Evolutionary conservation across 2,888 invertebrate genomes (phyloP).

Genomic region (Agrotis exclamationis): DNA sequence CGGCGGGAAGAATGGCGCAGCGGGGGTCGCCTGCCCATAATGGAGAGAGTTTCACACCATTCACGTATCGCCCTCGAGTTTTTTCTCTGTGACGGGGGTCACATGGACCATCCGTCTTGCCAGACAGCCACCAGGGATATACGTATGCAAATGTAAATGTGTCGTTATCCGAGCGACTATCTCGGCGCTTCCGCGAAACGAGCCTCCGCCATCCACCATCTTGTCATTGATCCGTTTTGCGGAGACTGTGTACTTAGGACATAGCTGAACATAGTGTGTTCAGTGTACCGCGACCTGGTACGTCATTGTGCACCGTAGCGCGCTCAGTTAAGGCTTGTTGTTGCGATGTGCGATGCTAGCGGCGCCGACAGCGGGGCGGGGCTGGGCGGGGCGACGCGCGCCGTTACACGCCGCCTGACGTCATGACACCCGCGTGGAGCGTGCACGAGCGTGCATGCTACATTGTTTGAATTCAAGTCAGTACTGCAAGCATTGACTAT

Average conservation of each 20-base stretch:
- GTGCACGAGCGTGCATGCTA: constrained; percentile 40
- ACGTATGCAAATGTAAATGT: constrained; percentile 74
- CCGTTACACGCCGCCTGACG: constrained; percentile 71
- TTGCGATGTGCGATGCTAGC: constrained; percentile 30
- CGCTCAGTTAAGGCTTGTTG: constrained; percentile 49
- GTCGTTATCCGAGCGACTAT: constrained; percentile 53
- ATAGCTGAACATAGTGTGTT: constrained; percentile 17
- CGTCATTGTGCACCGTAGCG: constrained; percentile 31
- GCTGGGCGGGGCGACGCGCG: constrained; percentile 82
- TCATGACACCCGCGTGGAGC: constrained; percentile 63
- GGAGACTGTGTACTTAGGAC: background rate
- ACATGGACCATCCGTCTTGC: constrained; percentile 79
- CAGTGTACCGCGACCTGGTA: background rate
- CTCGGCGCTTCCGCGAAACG: constrained; percentile 42
- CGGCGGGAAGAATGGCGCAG: constrained; percentile 80
- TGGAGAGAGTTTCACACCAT: constrained; percentile 84
- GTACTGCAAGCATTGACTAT: constrained; percentile 7
- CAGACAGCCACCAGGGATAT: constrained; percentile 66
- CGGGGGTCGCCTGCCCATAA: constrained; percentile 81
- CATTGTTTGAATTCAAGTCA: no score
- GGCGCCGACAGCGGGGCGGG: constrained; percentile 81
- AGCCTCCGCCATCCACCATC: background rate
- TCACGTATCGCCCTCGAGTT: constrained; percentile 78
- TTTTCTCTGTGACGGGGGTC: constrained; percentile 80
- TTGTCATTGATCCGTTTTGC: constrained; percentile 15